Base-by-base conservation (phyloP, 2,113 vertebrate genomes). In the Deroptyus accipitrinus region DNA sequence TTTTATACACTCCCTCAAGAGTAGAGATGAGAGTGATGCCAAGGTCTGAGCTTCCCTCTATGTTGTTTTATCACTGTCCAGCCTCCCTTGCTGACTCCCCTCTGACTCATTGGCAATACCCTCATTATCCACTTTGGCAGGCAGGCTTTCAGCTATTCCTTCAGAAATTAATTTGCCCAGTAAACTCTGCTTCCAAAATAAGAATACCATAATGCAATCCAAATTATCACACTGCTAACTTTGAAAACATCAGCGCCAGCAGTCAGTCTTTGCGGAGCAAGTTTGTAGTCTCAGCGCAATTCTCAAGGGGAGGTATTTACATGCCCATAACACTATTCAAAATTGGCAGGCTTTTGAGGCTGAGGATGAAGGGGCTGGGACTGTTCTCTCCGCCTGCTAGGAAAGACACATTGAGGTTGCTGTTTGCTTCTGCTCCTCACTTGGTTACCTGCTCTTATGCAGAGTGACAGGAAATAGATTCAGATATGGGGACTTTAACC, bases 161-260 rank as follows among this genome's bases (percentile, higher is more conserved):
- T 83, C 79, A 86, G 79, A 96, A 95, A 91, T 92, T 91, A 81
- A 88, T 95, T 92, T 94, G 61, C 54, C 41, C 61, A 37, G 31
- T 75, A 76, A 72, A 88, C 24, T 93, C 30, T 83, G 17, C 51
- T 92, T 83, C 48, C 88, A 93, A 33, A 86, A 39, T 35, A 70
- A 89, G 70, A 82, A 72, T 73, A 86, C 25, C 24, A 18, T 42
- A 83, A 69, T 10, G 31, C 12, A 64, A 13, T 61, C 35, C 14
- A 61, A 90, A 44, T 2, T 8, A 68, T 70, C 72, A 52, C 25
- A 14, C 25, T 54, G 46, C 28, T 80, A 48, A 77, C 82, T 94
- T 88, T 74, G 75, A 70, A 94, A 93, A 54, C 59, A 77, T 27
- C 70, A 46, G 16, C 0, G 0, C 30, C 63, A 54, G n/a, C 41